Evolutionary conservation across 2,113 vertebrate species (phyloP).

Genomic region (Callocephalon fimbriatum): DNA sequence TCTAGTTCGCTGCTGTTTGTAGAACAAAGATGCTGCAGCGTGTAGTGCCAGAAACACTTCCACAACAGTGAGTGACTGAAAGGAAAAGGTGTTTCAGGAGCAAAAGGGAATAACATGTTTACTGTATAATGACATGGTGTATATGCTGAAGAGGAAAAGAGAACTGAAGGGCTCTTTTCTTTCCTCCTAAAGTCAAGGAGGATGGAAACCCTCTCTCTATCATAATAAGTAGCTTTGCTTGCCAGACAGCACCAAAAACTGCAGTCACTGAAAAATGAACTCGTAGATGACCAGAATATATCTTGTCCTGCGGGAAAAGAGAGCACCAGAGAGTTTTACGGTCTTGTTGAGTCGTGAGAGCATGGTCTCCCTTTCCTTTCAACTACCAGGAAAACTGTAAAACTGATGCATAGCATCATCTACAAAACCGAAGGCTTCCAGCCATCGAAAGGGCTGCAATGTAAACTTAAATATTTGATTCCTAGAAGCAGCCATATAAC

Average conservation of each 20-base stretch:
- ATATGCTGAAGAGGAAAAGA: neutral
- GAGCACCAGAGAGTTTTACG: conserved; percentile 8
- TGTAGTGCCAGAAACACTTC: neutral
- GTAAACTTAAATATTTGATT: conserved; percentile 37
- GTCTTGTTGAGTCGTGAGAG: neutral
- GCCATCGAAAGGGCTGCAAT: neutral
- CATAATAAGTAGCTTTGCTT: neutral
- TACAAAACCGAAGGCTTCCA: neutral
- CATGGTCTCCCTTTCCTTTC: neutral
- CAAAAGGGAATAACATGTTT: neutral
- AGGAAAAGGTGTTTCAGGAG: conserved; percentile 2
- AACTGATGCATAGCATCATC: neutral
- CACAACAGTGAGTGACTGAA: neutral
- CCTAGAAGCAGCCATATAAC: conserved; percentile 6
- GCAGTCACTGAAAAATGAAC: neutral
- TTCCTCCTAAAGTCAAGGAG: neutral
- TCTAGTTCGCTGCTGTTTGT: neutral
- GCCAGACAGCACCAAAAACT: conserved; percentile 35
- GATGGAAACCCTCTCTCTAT: neutral
- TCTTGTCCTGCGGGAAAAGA: conserved; percentile 20
- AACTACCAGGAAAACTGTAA: conserved; percentile 24
- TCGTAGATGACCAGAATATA: conserved; percentile 17
- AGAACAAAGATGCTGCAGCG: neutral
- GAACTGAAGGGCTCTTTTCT: neutral
- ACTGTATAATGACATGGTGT: neutral